A percentile compares a stretch with the other conserved stretches of the same genome.
Conservation (phyloP, 2,888 invertebrate genomes). For the Amiota communis region DNA sequence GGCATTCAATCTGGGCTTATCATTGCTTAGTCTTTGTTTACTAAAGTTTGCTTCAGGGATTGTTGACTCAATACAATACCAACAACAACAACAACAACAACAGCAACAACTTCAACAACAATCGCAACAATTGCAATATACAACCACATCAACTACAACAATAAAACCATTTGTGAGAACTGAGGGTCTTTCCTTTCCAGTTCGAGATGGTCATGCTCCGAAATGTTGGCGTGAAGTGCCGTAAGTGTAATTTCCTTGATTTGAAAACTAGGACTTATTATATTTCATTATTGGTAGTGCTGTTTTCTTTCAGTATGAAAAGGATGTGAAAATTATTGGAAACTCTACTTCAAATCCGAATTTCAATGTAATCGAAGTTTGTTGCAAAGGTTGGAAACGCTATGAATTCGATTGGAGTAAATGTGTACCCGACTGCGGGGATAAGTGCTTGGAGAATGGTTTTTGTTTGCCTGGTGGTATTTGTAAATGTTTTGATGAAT, state of each 20-base stretch:
- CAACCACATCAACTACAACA: slow-evolving; percentile 66
- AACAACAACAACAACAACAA: slow-evolving; percentile 51
- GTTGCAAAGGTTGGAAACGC: slow-evolving; percentile 82
- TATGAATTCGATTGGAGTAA: slow-evolving; percentile 77
- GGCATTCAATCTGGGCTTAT: slow-evolving; percentile 53
- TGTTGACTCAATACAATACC: slow-evolving; percentile 46
- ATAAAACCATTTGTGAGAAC: slow-evolving; percentile 59
- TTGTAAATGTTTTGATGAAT: slow-evolving; percentile 70
- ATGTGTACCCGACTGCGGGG: slow-evolving; percentile 73
- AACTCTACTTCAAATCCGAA: slow-evolving; percentile 62
- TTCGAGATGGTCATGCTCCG: slow-evolving; percentile 58
- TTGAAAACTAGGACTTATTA: neutral
- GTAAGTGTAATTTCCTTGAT: slow-evolving; percentile 56
- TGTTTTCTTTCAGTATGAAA: slow-evolving; percentile 69
- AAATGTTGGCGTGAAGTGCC: slow-evolving; percentile 68
- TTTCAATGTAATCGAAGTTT: slow-evolving; percentile 79
- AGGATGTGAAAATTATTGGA: slow-evolving; percentile 72
- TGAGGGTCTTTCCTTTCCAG: slow-evolving; percentile 62
- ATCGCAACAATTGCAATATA: slow-evolving; percentile 50
- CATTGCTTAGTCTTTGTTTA: slow-evolving; percentile 54
- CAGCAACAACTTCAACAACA: slow-evolving; percentile 50
- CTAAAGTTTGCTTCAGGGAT: slow-evolving; percentile 42
- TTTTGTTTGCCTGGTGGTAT: slow-evolving; percentile 72
- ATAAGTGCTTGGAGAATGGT: slow-evolving; percentile 72
- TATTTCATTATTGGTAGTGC: slow-evolving; percentile 51